These are phyloP conservation scores for Agrypnia vestita DNA, from an alignment of 1,140 invertebrate genomes.

Conservation along the genomic window DNA sequence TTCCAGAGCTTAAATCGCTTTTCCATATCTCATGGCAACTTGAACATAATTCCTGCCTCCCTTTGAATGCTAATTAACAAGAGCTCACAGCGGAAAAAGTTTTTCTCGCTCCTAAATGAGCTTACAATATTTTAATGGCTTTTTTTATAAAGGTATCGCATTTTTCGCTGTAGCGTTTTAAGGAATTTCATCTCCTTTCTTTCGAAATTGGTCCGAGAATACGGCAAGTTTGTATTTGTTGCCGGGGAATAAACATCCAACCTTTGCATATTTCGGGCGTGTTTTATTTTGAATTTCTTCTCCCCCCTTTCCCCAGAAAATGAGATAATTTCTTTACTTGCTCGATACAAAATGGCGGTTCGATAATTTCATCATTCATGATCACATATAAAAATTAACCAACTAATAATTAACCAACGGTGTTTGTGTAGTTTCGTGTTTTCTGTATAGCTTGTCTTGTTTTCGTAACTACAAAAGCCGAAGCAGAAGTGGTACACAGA, in stretches of 20 bases:
- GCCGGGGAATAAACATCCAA: slow-evolving; percentile 3
- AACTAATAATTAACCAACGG: too few species aligned
- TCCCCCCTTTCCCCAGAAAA: not conserved
- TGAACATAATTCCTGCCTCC: slow-evolving; percentile 31
- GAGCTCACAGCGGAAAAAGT: slow-evolving; percentile 36
- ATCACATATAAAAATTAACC: too few species aligned
- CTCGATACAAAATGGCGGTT: too few species aligned
- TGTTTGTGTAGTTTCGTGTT: too few species aligned
- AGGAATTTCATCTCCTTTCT: slow-evolving; percentile 21
- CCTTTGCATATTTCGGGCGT: not conserved
- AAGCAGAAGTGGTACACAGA: too few species aligned
- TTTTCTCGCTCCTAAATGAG: slow-evolving; percentile 26
- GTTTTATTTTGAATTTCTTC: slow-evolving; percentile 18
- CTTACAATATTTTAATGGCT: slow-evolving; percentile 35
- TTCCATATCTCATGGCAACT: slow-evolving; percentile 35
- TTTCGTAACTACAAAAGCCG: too few species aligned
- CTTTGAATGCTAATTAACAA: slow-evolving; percentile 46
- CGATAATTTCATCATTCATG: too few species aligned
- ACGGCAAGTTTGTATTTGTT: slow-evolving; percentile 14
- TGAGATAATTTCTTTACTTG: too few species aligned
- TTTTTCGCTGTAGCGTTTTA: not conserved
- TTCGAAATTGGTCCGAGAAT: not conserved
- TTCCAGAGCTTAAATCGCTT: slow-evolving; percentile 26
- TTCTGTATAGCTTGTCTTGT: too few species aligned
- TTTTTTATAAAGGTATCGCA: slow-evolving; percentile 33